These are phyloP conservation scores for Pheosia tremula DNA, from an alignment of 2,888 invertebrate genomes.

Conservation along the genomic window DNA sequence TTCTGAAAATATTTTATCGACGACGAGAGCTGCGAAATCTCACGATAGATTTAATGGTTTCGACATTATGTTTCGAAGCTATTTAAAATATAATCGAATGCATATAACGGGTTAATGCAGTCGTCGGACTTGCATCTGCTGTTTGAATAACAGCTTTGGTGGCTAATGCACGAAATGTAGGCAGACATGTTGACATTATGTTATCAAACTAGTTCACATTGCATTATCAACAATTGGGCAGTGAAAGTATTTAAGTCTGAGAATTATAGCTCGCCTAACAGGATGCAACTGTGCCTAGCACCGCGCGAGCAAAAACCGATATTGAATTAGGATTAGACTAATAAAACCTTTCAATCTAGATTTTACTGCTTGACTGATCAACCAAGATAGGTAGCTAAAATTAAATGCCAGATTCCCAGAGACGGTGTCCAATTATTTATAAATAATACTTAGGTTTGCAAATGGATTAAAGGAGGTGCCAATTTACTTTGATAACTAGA, in stretches of 20 bases:
- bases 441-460: constrained; percentile 13
- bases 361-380: constrained; percentile 79
- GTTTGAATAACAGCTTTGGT: constrained; percentile 60
- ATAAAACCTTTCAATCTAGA: constrained; percentile 80
- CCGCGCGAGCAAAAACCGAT: constrained; percentile 71
- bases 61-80: constrained; percentile 42
- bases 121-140: constrained; percentile 48
- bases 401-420: constrained; percentile 84
- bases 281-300: constrained; percentile 55
- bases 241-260: constrained; percentile 72
- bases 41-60: constrained; percentile 33
- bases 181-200: constrained; percentile 76
- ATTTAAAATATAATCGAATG: constrained; percentile 58
- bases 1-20: constrained; percentile 2
- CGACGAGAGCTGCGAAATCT: constrained; percentile 15
- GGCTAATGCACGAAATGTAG: constrained; percentile 59
- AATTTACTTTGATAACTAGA: constrained; percentile 28
- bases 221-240: constrained; percentile 69
- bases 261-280: constrained; percentile 56
- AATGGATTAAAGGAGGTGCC: constrained; percentile 25
- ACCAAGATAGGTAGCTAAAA: constrained; percentile 66
- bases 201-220: constrained; percentile 64
- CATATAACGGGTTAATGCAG: constrained; percentile 69
- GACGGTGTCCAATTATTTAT: constrained; percentile 55
- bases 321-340: constrained; percentile 79